Conservation (phyloP, 2,113 vertebrate genomes). For the Myotis lucifugus region DNA sequence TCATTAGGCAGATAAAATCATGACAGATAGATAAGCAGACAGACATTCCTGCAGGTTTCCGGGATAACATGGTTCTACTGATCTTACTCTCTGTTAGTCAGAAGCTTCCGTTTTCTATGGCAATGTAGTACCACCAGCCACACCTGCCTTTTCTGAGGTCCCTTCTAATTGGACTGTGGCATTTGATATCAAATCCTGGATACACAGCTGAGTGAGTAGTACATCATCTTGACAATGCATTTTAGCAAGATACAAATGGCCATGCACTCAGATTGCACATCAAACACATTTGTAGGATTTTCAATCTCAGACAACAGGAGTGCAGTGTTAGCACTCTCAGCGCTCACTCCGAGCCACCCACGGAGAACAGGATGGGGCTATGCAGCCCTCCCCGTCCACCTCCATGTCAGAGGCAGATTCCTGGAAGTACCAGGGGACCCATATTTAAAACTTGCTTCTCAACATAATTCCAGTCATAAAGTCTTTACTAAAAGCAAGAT, state of each 20-base stretch:
- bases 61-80: background rate
- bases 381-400: background rate
- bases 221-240: background rate
- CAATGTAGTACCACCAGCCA: background rate
- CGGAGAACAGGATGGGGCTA: fast-evolving
- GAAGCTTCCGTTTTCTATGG: slow-evolving; percentile 13
- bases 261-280: background rate
- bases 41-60: background rate
- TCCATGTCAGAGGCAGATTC: background rate
- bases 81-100: background rate
- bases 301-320: background rate
- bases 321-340: fast-evolving
- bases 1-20: background rate
- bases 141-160: background rate
- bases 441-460: background rate
- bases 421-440: background rate
- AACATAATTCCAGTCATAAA: background rate
- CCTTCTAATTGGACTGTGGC: background rate
- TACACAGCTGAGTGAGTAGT: background rate
- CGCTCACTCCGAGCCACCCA: background rate
- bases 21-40: background rate
- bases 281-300: background rate
- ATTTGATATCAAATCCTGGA: background rate
- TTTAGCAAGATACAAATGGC: background rate
- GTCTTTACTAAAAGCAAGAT: background rate